Evolutionary conservation across 2,888 invertebrate genomes (phyloP).

Genomic region (Mechanitis mazaeus): DNA sequence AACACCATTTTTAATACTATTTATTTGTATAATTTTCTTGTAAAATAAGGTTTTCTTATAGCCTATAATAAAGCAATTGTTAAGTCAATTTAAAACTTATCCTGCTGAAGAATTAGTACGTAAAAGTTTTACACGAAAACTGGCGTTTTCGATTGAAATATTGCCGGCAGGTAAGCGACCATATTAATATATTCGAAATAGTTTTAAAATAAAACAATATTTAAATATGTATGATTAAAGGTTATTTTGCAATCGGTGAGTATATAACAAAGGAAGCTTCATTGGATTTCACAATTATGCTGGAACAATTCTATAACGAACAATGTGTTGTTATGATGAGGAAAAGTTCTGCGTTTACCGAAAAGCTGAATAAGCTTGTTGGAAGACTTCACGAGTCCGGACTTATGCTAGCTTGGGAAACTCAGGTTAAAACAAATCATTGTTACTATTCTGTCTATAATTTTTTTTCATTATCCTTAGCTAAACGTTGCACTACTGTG

Average conservation of each 20-base stretch:
- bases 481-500: no score
- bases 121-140: conserved; percentile 57
- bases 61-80: conserved; percentile 62
- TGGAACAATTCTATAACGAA: conserved; percentile 81
- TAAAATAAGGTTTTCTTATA: conserved; percentile 38
- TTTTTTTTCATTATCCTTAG: no score
- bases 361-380: conserved; percentile 73
- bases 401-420: conserved; percentile 80
- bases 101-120: conserved; percentile 53
- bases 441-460: no score
- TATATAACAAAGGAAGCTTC: conserved; percentile 78
- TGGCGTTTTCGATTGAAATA: conserved; percentile 80
- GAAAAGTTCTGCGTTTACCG: conserved; percentile 78
- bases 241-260: conserved; percentile 80
- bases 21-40: not conserved
- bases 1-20: not conserved
- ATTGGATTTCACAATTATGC: conserved; percentile 77
- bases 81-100: conserved; percentile 64
- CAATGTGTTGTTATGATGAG: conserved; percentile 79
- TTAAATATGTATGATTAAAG: conserved; percentile 43
- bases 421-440: conserved; percentile 56
- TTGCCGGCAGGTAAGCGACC: conserved; percentile 76
- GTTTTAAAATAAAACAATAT: no score
- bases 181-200: not conserved
- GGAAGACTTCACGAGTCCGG: conserved; percentile 79